Evolutionary conservation across 2,113 vertebrate species (phyloP).

Genomic region (Malurus cyaneus): DNA sequence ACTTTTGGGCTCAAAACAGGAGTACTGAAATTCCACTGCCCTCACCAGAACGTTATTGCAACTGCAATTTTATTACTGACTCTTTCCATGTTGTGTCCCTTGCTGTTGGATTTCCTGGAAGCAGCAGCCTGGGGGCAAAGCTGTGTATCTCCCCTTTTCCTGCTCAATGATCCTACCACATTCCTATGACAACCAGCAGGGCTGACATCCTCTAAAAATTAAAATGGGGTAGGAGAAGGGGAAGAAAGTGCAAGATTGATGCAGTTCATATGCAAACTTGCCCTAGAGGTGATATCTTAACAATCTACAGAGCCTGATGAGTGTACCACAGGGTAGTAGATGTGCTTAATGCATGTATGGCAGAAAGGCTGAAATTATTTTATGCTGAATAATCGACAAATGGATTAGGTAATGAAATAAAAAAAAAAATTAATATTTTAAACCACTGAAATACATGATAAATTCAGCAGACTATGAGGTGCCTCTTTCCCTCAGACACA

Average conservation of each 20-base stretch:
- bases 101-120: neutral
- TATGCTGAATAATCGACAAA: neutral
- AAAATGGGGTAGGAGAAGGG: neutral
- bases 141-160: neutral
- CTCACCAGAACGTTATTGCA: accelerated
- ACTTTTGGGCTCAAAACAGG: neutral
- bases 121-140: neutral
- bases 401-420: slow-evolving; percentile 14
- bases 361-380: slow-evolving; percentile 1
- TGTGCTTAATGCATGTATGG: neutral
- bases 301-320: neutral
- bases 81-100: neutral
- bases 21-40: neutral
- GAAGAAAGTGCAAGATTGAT: slow-evolving; percentile 30
- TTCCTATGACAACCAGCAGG: slow-evolving; percentile 50
- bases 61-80: neutral
- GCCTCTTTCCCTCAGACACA: neutral
- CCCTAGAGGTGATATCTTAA: neutral
- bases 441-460: neutral
- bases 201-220: slow-evolving; percentile 31
- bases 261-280: slow-evolving; percentile 39
- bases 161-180: slow-evolving; percentile 1
- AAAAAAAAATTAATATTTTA: slow-evolving; percentile 41
- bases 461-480: neutral
- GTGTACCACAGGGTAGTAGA: neutral